Evolutionary conservation across 2,888 invertebrate species (phyloP).

Genomic region (Pteria penguin): DNA sequence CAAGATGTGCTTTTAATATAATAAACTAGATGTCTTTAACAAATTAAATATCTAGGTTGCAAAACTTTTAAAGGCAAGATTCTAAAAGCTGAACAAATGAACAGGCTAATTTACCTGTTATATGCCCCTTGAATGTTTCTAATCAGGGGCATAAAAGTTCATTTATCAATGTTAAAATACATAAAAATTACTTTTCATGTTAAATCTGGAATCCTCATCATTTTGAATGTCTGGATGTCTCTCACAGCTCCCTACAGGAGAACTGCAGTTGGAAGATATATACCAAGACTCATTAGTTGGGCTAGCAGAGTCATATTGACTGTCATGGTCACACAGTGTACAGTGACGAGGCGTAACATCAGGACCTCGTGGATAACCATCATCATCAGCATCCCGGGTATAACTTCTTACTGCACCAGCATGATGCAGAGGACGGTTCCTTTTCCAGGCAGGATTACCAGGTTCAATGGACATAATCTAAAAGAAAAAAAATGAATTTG

Average conservation of each 20-base stretch:
- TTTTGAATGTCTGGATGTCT: slow-evolving; percentile 38
- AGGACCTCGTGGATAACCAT: slow-evolving; percentile 76
- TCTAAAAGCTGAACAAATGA: too few relatives aligned
- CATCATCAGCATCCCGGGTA: slow-evolving; percentile 68
- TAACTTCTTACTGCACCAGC: slow-evolving; percentile 77
- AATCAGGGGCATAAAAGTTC: too few relatives aligned
- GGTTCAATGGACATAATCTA: slow-evolving; percentile 78
- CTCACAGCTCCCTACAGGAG: slow-evolving; percentile 34
- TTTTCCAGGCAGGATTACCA: slow-evolving; percentile 72
- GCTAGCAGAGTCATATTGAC: slow-evolving; percentile 72
- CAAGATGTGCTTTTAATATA: not conserved
- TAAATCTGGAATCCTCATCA: slow-evolving; percentile 52
- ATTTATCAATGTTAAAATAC: too few relatives aligned
- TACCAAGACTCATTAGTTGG: slow-evolving; percentile 69
- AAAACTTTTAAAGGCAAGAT: too few relatives aligned
- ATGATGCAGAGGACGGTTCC: slow-evolving; percentile 75
- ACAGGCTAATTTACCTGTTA: too few relatives aligned
- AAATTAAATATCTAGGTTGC: not conserved
- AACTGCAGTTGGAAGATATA: slow-evolving; percentile 63
- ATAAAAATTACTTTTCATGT: slow-evolving; percentile 61
- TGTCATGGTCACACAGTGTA: slow-evolving; percentile 64
- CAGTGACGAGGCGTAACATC: slow-evolving; percentile 67
- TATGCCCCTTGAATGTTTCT: too few relatives aligned
- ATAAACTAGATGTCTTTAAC: not conserved
- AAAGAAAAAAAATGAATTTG: too few relatives aligned